phyloP scores from a whole-genome alignment of 1,140 invertebrate species.

The Drosophila guanche region DNA sequence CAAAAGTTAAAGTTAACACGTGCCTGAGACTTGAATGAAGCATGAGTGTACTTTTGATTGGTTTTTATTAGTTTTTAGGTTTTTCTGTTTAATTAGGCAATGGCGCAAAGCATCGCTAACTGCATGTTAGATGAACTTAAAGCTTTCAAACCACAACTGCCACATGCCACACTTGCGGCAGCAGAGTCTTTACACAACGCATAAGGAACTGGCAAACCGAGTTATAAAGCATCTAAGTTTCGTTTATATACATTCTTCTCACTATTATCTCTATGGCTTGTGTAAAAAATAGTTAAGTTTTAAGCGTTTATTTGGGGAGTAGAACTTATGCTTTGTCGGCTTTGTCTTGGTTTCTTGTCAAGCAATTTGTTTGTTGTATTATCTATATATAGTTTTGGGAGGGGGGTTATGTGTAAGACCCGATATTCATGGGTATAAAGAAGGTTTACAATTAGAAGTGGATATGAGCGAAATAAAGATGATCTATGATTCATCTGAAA shows the following conservation, averaged over 20 bases:
- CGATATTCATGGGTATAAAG: constrained; percentile 64
- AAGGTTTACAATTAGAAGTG: constrained; percentile 17
- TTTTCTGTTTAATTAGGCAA: constrained; percentile 54
- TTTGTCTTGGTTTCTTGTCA: constrained; percentile 32
- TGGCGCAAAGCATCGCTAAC: constrained; percentile 39
- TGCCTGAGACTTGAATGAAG: constrained; percentile 50
- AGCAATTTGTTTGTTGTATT: constrained; percentile 50
- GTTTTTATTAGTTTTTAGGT: not conserved
- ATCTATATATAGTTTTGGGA: constrained; percentile 63
- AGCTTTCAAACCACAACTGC: constrained; percentile 45
- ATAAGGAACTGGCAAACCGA: constrained; percentile 74
- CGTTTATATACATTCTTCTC: constrained; percentile 48
- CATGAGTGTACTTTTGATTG: constrained; percentile 32
- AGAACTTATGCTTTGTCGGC: constrained; percentile 15
- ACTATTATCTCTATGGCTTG: constrained; percentile 37
- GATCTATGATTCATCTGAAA: constrained; percentile 11
- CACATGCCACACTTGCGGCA: constrained; percentile 9
- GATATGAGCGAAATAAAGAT: constrained; percentile 5
- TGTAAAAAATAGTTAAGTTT: constrained; percentile 42
- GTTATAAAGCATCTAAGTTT: constrained; percentile 39
- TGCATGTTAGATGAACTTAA: constrained; percentile 47
- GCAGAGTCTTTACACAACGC: constrained; percentile 53
- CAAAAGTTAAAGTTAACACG: constrained; percentile 59
- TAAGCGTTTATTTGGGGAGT: constrained; percentile 36
- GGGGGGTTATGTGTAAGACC: constrained; percentile 40